These are phyloP conservation scores for Microvelia longipes DNA, from an alignment of 1,140 invertebrate species.

Conservation along the genomic window DNA sequence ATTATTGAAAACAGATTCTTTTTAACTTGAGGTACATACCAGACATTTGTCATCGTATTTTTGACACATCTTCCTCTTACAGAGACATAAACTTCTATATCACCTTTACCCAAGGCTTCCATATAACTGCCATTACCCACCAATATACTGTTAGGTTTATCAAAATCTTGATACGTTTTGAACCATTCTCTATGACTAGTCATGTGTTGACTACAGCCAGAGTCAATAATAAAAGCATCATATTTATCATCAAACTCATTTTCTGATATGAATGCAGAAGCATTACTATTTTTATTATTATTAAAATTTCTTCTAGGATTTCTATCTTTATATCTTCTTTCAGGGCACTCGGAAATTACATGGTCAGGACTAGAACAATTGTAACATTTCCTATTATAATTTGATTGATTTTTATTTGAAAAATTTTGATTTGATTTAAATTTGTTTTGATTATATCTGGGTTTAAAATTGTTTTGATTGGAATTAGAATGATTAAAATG, in stretches of 20 bases:
- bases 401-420: background rate
- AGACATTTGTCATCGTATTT: background rate
- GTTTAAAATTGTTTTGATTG: background rate
- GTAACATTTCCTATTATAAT: background rate
- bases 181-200: background rate
- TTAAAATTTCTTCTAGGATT: background rate
- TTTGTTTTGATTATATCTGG: background rate
- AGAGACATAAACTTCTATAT: background rate
- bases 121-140: background rate
- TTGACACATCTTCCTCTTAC: background rate
- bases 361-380: background rate
- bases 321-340: background rate
- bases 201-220: background rate
- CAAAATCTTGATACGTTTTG: background rate
- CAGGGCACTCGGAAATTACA: background rate
- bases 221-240: background rate
- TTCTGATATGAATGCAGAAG: background rate
- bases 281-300: background rate
- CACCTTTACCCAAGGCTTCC: background rate
- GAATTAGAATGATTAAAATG: background rate
- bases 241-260: background rate
- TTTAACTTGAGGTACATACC: background rate
- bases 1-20: slow-evolving; percentile 1
- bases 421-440: no score
- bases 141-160: background rate